Conservation (phyloP, 2,113 vertebrate genomes). For the Saimiri boliviensis region DNA sequence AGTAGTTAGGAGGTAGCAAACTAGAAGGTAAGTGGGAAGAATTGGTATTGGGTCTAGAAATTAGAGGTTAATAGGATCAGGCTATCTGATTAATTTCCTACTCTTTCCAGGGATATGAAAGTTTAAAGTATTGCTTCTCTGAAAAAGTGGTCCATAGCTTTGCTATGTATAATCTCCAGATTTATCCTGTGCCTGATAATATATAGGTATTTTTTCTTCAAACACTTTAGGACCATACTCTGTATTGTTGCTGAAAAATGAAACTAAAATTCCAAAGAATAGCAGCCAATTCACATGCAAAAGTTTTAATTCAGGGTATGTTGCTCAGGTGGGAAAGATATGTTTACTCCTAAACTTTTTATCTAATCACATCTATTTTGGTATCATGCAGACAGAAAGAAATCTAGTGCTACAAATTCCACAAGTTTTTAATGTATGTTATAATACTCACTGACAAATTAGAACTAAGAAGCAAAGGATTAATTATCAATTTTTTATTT, state of each 20-base stretch:
- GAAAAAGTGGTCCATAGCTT: background rate
- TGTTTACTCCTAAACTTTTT: background rate
- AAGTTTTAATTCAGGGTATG: background rate
- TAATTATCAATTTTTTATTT: background rate
- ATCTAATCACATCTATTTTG: background rate
- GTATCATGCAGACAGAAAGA: background rate
- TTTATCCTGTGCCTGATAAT: background rate
- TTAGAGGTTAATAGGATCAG: slow-evolving; percentile 12
- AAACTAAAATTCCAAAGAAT: background rate
- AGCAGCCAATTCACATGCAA: background rate
- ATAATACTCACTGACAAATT: background rate
- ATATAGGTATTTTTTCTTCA: background rate
- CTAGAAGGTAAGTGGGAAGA: background rate
- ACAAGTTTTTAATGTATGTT: background rate
- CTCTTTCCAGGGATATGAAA: slow-evolving; percentile 37
- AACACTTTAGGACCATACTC: background rate
- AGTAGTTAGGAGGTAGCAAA: background rate
- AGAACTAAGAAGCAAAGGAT: background rate
- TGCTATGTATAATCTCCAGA: background rate
- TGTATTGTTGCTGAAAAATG: background rate
- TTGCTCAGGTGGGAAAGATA: background rate
- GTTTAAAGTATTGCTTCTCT: background rate
- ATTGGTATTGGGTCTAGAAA: slow-evolving; percentile 56
- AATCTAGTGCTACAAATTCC: background rate
- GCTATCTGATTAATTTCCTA: slow-evolving; percentile 53